Base-by-base conservation (phyloP, 2,888 invertebrate species). In the Chorisops tibialis region DNA sequence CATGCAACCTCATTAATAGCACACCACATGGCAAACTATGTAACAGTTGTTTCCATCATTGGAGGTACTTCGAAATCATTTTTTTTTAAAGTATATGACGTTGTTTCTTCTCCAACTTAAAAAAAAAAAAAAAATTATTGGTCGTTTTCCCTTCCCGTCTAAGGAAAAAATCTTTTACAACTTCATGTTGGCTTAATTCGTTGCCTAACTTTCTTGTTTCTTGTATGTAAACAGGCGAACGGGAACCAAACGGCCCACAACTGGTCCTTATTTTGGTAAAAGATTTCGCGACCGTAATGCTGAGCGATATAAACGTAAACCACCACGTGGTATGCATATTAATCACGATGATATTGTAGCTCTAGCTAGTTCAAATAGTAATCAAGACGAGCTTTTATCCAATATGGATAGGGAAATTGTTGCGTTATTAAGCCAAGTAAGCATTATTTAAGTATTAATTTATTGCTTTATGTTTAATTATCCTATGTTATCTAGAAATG, bases 281-380 rank as follows among this genome's bases (percentile, higher is more conserved):
- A 72, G 77, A 67, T 73, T 74, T 62, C 72, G 73, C 67, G 73
- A 76, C 65, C 76, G 73, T 62, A 75, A 73, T 69, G 73, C 74
- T 54, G 75, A 79, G 67, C 76, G 77, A 79, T 85, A 86, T 81
- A 87, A 87, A 80, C 88, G 94, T 75, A 91, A 92, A 78, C 91
- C 96, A 72, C 96, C 96, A 66, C 89, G 91, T 73, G 96, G 96
- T 80, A 95, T 97, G 89, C 93, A 93, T 83, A 91, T 97, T 81
- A 95, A 94, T 85, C 92, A 95, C 81, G 96, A 96, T 80, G 96
- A 96, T 83, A 85, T 97, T 79, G 89, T 93, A 70, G 87, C 91
- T 71, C 87, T 97, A 84, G 95, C 95, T 65, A 72, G 72, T 68
- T 71, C 75, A 65, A 74, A 71, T 68, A 70, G 69, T 67, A 75